Evolutionary conservation across 2,888 invertebrate genomes (phyloP), one percentile per base, ranked within the genome.

Genomic region (Drosophila greeni): DNA sequence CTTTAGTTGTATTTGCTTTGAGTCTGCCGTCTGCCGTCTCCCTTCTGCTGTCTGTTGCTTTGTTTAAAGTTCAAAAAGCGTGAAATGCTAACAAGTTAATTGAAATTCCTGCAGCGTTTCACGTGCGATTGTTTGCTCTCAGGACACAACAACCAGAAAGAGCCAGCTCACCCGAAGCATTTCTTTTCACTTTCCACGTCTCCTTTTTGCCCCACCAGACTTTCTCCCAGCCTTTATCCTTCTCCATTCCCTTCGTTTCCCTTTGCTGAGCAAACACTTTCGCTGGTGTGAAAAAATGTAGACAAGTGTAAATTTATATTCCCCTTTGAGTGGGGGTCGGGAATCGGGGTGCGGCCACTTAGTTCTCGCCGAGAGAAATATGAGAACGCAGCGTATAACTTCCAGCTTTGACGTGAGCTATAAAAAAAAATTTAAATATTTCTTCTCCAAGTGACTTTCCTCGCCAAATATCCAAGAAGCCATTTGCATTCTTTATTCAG

Each of bases 21-120:
- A 18, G 29, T 51, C 24, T 52, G 52, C 11, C 0, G 33, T 49
- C 37, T 40, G 53, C 23, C 40, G 9, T n/a, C 40, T n/a, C 14
- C 9, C n/a, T 9, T 52, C 42, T 47, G 56, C 34, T 56, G 47
- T 56, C 55, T 54, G 60, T 49, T 72, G 47, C 58, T 67, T 70
- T 64, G 77, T 56, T 42, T 66, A 48, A 49, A 58, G 57, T 39
- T 39, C 37, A 60, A 43, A 49, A 45, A 52, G 49, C 53, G 55
- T 49, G 48, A 64, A 77, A 64, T 66, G 51, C 65, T 54, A 57
- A 68, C 47, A 64, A 53, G 48, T 66, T 82, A 69, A 62, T 82
- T 80, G 70, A 65, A 74, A 82, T 72, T 69, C 72, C 60, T 59
- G 47, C 49, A 29, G 54, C 65, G 74, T 64, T 66, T 56, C 66